A percentile compares a stretch with the other conserved stretches of the same genome.
phyloP scores from a whole-genome alignment of 2,797 vertebrate genomes.

The Clarias pachynema region DNA sequence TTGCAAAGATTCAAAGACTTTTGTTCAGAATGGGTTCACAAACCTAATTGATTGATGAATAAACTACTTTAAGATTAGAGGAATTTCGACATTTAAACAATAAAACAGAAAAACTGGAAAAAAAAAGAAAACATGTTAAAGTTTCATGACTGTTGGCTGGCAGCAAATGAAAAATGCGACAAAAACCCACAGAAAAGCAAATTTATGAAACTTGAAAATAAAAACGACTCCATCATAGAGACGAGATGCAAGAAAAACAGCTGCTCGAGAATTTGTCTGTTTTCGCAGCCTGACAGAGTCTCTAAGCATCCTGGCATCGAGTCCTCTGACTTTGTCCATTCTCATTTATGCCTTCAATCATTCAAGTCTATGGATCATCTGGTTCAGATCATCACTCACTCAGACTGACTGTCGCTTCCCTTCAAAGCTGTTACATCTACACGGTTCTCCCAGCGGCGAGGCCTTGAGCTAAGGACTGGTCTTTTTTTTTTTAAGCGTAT shows the following conservation, averaged over 20 bases:
- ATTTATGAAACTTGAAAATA: constrained; percentile 2
- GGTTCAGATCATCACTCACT: constrained; percentile 67
- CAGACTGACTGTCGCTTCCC: constrained; percentile 36
- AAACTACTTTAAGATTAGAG: background rate
- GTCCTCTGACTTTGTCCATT: constrained; percentile 58
- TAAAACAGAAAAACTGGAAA: background rate
- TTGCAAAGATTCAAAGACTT: background rate
- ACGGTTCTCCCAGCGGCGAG: background rate
- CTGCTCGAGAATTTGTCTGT: background rate
- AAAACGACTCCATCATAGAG: background rate
- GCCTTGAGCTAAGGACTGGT: background rate
- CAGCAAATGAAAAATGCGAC: background rate
- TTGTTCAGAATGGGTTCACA: no score
- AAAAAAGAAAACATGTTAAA: background rate
- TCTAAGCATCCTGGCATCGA: background rate
- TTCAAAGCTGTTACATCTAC: constrained; percentile 34
- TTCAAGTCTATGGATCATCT: constrained; percentile 67
- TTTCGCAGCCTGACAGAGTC: constrained; percentile 5
- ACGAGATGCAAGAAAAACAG: background rate
- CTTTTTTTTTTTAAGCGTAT: constrained; percentile 42
- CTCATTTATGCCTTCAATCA: constrained; percentile 49
- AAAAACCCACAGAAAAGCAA: constrained; percentile 5
- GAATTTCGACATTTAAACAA: background rate
- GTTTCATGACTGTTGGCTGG: background rate
- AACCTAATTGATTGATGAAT: background rate